A percentile compares a stretch with the other conserved stretches of the same genome.
Evolutionary conservation across 2,113 vertebrate species (phyloP).

Genomic region (Ammodytes dubius): DNA sequence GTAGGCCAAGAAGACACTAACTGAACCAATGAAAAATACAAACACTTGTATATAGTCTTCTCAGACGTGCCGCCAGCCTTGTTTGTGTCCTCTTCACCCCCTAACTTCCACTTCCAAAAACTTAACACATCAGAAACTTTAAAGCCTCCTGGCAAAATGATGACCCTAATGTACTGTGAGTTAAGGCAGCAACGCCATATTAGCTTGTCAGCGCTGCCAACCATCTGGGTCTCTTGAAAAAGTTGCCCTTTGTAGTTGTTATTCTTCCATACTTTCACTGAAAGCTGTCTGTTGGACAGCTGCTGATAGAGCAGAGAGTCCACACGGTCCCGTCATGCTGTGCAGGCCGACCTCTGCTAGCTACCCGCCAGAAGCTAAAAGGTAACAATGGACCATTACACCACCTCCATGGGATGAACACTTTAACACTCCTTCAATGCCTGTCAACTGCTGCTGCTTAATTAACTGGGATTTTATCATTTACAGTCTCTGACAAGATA

Average conservation of each 20-base stretch:
- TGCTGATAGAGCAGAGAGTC: constrained; percentile 12
- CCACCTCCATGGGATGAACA: constrained; percentile 31
- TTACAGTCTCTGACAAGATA: neutral
- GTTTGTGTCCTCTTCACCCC: neutral
- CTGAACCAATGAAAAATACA: constrained; percentile 13
- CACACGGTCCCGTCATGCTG: constrained; percentile 10
- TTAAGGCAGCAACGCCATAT: neutral
- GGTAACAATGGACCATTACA: constrained; percentile 29
- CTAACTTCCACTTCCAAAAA: neutral
- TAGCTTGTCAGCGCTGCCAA: neutral
- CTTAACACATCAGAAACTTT: neutral
- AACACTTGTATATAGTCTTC: constrained; percentile 1
- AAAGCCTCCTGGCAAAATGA: neutral
- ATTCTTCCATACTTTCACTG: constrained; percentile 1
- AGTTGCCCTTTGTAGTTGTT: neutral
- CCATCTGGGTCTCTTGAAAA: neutral
- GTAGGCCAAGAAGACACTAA: constrained; percentile 5
- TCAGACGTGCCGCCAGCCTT: neutral
- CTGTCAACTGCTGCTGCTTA: neutral
- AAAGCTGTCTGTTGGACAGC: constrained; percentile 6
- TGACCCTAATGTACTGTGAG: neutral
- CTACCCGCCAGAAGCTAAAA: constrained; percentile 24
- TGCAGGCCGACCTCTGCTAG: constrained; percentile 37
- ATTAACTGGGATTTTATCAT: neutral
- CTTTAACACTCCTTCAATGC: neutral